phyloP scores from a whole-genome alignment of 2,113 vertebrate genomes.

The Arizona elegans region DNA sequence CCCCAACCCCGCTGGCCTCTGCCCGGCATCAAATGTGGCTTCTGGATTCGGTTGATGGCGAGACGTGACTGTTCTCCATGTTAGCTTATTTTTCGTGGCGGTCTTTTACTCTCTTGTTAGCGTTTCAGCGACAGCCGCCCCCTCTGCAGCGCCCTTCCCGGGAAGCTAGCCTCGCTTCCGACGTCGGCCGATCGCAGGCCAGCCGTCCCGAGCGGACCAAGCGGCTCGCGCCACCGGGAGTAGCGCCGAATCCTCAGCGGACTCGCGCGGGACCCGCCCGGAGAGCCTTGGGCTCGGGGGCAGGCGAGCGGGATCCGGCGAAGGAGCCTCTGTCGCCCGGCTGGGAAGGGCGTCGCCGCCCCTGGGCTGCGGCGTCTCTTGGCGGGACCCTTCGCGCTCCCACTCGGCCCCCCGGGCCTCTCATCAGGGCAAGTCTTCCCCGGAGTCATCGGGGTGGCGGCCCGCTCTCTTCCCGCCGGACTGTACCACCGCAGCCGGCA shows the following conservation, averaged over 20 bases:
- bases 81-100: neutral
- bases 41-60: neutral
- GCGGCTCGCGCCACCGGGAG: neutral
- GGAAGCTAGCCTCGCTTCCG: neutral
- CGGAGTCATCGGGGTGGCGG: neutral
- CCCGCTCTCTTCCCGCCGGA: neutral
- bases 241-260: neutral
- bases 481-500: neutral
- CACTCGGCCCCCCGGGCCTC: too few relatives aligned
- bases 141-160: neutral
- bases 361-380: too few relatives aligned
- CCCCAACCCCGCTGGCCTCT: too few relatives aligned
- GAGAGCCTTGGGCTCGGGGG: neutral
- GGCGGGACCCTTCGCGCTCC: too few relatives aligned
- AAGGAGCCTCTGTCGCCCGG: too few relatives aligned
- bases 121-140: neutral
- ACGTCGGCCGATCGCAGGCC: neutral
- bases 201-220: too few relatives aligned
- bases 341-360: too few relatives aligned
- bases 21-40: neutral
- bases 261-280: neutral
- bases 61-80: rapidly evolving
- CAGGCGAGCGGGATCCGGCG: too few relatives aligned
- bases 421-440: too few relatives aligned
- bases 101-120: neutral